Percentiles rank a stretch among this genome's conserved stretches.
These are phyloP conservation scores for Steinernema khuongi DNA, from an alignment of 1,140 invertebrate species.

Conservation along the genomic window DNA sequence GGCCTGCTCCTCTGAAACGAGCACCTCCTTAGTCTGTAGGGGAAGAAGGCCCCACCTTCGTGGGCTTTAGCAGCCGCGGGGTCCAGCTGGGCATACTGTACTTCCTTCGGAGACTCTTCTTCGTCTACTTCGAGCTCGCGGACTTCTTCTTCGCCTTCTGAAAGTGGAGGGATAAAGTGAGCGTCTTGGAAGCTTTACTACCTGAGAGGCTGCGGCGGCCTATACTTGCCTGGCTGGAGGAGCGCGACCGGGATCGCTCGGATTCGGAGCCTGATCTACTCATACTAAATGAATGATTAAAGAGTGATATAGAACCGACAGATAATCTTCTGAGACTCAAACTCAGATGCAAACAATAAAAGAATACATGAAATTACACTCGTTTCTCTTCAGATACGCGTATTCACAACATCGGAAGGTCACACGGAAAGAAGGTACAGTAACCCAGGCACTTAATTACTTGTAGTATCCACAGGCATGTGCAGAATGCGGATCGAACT, in stretches of 20 bases:
- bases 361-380: no score
- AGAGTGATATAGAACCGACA: no score
- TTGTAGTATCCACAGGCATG: not conserved
- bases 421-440: no score
- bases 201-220: not conserved
- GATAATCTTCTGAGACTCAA: no score
- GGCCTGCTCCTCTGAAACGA: conserved; percentile 24
- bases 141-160: conserved; percentile 3
- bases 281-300: not conserved
- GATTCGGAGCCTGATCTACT: not conserved
- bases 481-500: not conserved
- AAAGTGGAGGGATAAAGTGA: conserved; percentile 4
- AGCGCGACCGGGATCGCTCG: not conserved
- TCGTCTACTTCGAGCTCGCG: not conserved
- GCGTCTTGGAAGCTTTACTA: not conserved
- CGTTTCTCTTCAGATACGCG: no score
- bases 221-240: not conserved
- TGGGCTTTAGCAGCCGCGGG: conserved; percentile 19
- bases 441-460: no score
- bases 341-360: no score
- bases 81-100: conserved; percentile 15
- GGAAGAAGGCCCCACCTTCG: no score
- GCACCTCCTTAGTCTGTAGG: no score
- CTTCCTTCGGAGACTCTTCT: not conserved
- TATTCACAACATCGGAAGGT: no score